Evolutionary conservation across 2,888 invertebrate species (phyloP).

Genomic region (Desoria tigrina): DNA sequence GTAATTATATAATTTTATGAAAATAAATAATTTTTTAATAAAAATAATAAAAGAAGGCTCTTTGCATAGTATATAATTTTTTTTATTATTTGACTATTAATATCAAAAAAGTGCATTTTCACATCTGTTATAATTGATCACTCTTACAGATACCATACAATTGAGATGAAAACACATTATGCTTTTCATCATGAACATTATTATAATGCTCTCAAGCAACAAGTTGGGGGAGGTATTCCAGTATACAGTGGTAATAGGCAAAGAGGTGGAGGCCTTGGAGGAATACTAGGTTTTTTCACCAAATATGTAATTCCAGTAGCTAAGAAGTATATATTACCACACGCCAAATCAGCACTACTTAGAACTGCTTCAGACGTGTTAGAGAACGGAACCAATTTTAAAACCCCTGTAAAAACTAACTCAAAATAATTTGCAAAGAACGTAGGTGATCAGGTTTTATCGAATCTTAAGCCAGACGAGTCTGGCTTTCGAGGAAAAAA

Average conservation of each 20-base stretch:
- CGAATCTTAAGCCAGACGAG: not conserved
- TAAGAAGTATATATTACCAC: conserved; percentile 24
- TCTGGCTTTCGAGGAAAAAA: conserved; percentile 1
- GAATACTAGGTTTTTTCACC: conserved; percentile 6
- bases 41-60: no score
- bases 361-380: conserved; percentile 18
- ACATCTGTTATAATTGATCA: no score
- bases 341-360: conserved; percentile 14
- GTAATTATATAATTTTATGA: no score
- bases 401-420: conserved; percentile 9
- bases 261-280: conserved; percentile 30
- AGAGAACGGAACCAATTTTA: not conserved
- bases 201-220: not conserved
- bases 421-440: conserved; percentile 2
- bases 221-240: not conserved
- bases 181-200: conserved; percentile 1
- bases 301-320: conserved; percentile 28
- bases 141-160: no score
- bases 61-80: no score
- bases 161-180: not conserved
- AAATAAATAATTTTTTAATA: no score
- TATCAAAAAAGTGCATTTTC: no score
- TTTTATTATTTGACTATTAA: no score
- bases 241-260: conserved; percentile 11
- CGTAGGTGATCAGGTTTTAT: conserved; percentile 9